Percentiles rank a stretch among this genome's conserved stretches.
These are phyloP conservation scores for Indri indri DNA, from an alignment of 2,113 vertebrate species.

Conservation along the genomic window DNA sequence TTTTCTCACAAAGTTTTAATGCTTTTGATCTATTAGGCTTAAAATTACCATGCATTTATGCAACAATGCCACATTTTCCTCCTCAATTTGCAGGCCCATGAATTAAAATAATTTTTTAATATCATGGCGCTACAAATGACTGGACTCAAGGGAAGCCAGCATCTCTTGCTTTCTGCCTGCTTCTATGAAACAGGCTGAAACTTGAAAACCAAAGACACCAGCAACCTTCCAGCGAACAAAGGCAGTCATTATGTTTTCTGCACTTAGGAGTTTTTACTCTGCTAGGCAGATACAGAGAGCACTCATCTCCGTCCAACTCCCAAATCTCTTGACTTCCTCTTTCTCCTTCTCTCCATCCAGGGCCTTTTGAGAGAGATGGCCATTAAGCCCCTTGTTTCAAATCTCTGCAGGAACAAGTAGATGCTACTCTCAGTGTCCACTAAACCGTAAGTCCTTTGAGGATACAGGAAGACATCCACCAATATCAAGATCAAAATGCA, in stretches of 20 bases:
- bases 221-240: slow-evolving; percentile 68
- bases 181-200: slow-evolving; percentile 50
- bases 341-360: slow-evolving; percentile 60
- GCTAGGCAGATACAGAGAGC: slow-evolving; percentile 71
- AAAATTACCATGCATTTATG: not conserved
- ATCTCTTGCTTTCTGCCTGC: slow-evolving; percentile 40
- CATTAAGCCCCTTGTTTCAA: slow-evolving; percentile 74
- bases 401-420: slow-evolving; percentile 60
- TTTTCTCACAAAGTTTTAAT: slow-evolving; percentile 1
- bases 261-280: slow-evolving; percentile 23
- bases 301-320: slow-evolving; percentile 76
- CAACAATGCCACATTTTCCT: slow-evolving; percentile 13
- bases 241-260: slow-evolving; percentile 58
- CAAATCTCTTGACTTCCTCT: slow-evolving; percentile 74
- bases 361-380: slow-evolving; percentile 59
- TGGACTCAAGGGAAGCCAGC: not conserved
- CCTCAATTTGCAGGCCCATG: not conserved
- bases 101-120: slow-evolving; percentile 27
- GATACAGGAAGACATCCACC: slow-evolving; percentile 57
- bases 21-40: not conserved
- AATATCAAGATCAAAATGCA: slow-evolving; percentile 43
- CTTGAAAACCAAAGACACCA: slow-evolving; percentile 62
- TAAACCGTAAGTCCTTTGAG: slow-evolving; percentile 66
- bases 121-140: not conserved
- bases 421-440: slow-evolving; percentile 29